Evolutionary conservation across 2,888 invertebrate genomes (phyloP), one percentile per base, ranked within the genome.

Genomic region (Dryocosmus kuriphilus): DNA sequence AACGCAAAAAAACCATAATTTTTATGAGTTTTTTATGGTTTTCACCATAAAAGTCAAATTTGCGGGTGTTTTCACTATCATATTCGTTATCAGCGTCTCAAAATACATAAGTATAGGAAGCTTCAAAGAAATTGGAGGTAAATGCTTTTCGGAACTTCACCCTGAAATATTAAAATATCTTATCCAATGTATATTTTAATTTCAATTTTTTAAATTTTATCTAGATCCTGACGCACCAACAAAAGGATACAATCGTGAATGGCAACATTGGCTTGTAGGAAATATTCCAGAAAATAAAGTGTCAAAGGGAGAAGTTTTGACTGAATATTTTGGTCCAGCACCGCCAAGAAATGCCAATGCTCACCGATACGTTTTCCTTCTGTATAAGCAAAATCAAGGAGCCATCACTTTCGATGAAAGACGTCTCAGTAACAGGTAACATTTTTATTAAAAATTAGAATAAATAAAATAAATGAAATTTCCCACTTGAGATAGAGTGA

Each of bases 241-340:
- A 1, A 86, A 85, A 75, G 90, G 90, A 74, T 90, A 91, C 67
- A 89, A 89, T 65, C 86, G 91, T 1, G 91, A 91, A 78, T 92
- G 88, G 80, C 88, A 89, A 19, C 92, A 92, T 71, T 92, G 92
- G 92, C 79, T 91, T 8, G 91, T 92, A 0, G 92, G 90, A 62
- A 92, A 92, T 81, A 91, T 92, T 75, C 91, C 91, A 0, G 92
- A 91, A 79, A 91, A 90, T 74, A 89, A 89, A 75, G 86, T 92
- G 0, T 84, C 87, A 1, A 90, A 90, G 65, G 92, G 92, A 14
- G 91, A 91, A 82, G 86, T 90, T 19, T 80, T 92, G 16, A 87
- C 90, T 0, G 91, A 91, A 57, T 92, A 91, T 79, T 88, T 91
- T 46, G 92, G 91, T 9, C 91, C 92, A 7, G 91, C 90, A 4